Evolutionary conservation across 2,113 vertebrate species (phyloP).

Genomic region (Chelonoidis abingdonii): DNA sequence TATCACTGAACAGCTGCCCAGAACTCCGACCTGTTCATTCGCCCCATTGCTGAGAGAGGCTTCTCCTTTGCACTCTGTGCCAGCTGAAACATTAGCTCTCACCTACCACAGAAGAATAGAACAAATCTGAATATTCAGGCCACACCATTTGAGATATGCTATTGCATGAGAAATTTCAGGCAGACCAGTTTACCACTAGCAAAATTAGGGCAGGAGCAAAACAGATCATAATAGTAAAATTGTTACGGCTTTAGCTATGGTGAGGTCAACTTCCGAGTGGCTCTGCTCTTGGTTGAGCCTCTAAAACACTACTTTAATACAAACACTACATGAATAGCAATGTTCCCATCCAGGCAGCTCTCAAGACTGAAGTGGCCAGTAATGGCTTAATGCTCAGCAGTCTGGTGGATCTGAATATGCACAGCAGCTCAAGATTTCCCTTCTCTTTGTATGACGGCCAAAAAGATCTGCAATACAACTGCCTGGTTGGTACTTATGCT

Average conservation of each 20-base stretch:
- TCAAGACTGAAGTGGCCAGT: background rate
- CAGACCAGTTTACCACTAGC: background rate
- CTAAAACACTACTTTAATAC: background rate
- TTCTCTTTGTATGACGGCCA: background rate
- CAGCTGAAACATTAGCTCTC: background rate
- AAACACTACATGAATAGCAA: background rate
- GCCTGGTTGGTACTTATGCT: background rate
- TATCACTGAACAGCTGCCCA: background rate
- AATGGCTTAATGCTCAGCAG: background rate
- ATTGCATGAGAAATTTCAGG: background rate
- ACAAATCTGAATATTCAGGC: background rate
- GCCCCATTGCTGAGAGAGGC: background rate
- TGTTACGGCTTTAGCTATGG: background rate
- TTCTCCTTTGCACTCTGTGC: background rate
- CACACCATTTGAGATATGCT: background rate
- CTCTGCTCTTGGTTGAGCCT: background rate
- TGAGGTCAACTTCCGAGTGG: background rate
- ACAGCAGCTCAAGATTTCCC: background rate
- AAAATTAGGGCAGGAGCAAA: background rate
- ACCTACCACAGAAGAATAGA: background rate
- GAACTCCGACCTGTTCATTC: background rate
- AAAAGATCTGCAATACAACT: background rate
- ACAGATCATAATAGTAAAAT: background rate
- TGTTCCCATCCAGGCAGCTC: background rate
- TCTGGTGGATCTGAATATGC: background rate